A percentile compares a stretch with the other conserved stretches of the same genome.
Conservation (phyloP, 2,113 vertebrate genomes). For the Campylorhamphus procurvoides region DNA sequence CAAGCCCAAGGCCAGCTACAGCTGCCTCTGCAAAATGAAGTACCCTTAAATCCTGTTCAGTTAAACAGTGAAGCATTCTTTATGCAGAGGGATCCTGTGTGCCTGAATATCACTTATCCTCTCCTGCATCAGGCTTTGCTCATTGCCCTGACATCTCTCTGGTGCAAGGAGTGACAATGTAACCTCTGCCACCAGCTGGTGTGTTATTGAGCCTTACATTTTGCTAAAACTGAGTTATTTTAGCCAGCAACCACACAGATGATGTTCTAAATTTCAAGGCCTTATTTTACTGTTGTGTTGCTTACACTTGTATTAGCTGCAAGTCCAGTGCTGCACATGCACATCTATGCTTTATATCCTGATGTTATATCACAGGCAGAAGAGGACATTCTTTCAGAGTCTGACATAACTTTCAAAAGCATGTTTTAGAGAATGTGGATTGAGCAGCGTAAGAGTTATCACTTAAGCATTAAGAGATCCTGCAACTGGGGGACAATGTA, state of each 20-base stretch:
- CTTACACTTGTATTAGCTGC: not conserved
- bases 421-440: not conserved
- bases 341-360: not conserved
- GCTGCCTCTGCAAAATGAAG: constrained; percentile 24
- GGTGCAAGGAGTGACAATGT: accelerated
- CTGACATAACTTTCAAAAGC: not conserved
- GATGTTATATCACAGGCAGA: accelerated
- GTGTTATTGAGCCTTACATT: not conserved
- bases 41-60: not conserved
- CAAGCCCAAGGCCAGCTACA: constrained; percentile 1
- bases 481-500: not conserved
- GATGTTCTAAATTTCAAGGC: not conserved
- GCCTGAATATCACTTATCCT: not conserved
- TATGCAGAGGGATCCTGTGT: not conserved
- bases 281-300: not conserved
- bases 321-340: not conserved
- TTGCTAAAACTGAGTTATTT: not conserved
- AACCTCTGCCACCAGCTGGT: not conserved
- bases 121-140: not conserved
- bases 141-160: accelerated
- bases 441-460: not conserved
- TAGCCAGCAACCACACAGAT: not conserved
- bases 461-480: not conserved
- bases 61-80: not conserved
- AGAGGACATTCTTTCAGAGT: not conserved